Evolutionary conservation across 1,140 invertebrate species (phyloP).

Genomic region (Ooceraea biroi): DNA sequence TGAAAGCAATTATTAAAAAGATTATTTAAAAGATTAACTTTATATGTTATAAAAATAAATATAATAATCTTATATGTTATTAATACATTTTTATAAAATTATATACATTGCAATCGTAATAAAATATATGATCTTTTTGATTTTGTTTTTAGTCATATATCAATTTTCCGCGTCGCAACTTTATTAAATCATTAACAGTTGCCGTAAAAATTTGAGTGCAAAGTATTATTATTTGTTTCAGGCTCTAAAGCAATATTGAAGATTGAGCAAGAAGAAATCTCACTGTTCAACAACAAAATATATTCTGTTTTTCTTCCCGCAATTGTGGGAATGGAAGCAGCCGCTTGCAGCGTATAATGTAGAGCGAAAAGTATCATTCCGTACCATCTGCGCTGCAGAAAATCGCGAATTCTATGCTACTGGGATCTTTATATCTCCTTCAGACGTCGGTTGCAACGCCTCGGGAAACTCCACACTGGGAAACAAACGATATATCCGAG

Average conservation of each 20-base stretch:
- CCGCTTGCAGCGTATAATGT: conserved; percentile 65
- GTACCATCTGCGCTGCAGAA: conserved; percentile 67
- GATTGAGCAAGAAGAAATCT: conserved; percentile 34
- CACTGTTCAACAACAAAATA: conserved; percentile 67
- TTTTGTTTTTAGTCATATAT: background rate
- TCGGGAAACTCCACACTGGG: conserved; percentile 54
- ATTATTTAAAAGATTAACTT: background rate
- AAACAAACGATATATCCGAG: conserved; percentile 70
- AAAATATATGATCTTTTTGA: too few species aligned
- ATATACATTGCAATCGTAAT: too few species aligned
- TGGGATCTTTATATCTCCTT: conserved; percentile 74
- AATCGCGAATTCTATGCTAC: conserved; percentile 71
- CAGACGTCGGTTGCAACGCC: conserved; percentile 68
- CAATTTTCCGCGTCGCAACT: background rate
- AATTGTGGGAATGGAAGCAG: conserved; percentile 31
- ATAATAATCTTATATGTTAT: too few species aligned
- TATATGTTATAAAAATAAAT: background rate
- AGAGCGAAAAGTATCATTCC: conserved; percentile 68
- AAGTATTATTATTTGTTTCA: conserved; percentile 8
- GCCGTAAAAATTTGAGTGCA: background rate
- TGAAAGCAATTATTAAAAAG: background rate
- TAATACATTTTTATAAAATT: too few species aligned
- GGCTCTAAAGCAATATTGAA: conserved; percentile 29
- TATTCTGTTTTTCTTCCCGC: conserved; percentile 40
- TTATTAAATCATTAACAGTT: conserved; percentile 12